These are phyloP conservation scores for Danio choprae DNA, from an alignment of 2,797 vertebrate species.

Conservation along the genomic window DNA sequence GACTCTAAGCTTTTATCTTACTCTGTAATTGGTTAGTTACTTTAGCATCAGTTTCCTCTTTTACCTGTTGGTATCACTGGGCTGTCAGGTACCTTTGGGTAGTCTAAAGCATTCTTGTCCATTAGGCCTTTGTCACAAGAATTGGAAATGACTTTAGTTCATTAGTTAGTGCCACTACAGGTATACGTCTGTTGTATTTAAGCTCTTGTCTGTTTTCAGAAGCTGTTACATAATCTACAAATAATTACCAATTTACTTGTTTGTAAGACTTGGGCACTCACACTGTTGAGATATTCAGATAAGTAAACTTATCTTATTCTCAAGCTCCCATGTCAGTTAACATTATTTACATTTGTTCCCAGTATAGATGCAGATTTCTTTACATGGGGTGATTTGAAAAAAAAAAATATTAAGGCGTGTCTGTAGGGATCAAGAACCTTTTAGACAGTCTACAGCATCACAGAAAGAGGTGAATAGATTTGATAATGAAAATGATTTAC, in stretches of 20 bases:
- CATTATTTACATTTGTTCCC: too few species aligned
- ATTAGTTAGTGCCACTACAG: neutral
- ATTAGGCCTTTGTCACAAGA: neutral
- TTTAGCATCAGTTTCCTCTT: constrained; percentile 68
- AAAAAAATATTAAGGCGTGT: too few species aligned
- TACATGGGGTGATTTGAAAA: too few species aligned
- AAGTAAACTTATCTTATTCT: too few species aligned
- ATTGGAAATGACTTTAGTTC: neutral
- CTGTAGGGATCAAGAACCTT: too few species aligned
- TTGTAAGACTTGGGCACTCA: too few species aligned
- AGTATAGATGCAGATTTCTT: too few species aligned
- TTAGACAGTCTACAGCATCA: too few species aligned
- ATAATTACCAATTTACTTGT: neutral
- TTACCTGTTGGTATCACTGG: constrained; percentile 28
- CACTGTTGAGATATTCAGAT: too few species aligned
- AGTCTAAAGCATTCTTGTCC: constrained; percentile 12
- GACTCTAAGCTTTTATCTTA: constrained; percentile 82
- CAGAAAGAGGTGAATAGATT: too few species aligned
- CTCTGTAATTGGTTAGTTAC: constrained; percentile 81
- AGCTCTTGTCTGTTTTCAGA: neutral
- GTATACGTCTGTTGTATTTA: neutral
- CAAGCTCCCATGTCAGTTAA: too few species aligned
- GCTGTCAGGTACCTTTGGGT: constrained; percentile 29
- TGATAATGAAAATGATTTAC: too few species aligned
- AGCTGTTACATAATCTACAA: neutral